Conservation (phyloP, 2,113 vertebrate genomes). For the Etheostoma spectabile region DNA sequence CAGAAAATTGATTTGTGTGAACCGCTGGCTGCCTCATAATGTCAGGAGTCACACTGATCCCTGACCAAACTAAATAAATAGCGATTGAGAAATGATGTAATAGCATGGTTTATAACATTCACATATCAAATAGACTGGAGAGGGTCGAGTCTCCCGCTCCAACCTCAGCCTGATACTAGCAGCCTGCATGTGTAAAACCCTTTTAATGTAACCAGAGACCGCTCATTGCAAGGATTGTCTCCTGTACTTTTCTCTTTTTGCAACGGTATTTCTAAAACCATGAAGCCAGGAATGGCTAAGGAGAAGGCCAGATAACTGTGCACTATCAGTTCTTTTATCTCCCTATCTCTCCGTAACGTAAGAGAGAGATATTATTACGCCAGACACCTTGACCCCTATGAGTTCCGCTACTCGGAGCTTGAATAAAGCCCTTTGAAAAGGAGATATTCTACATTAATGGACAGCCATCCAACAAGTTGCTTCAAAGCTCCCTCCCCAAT, state of each 20-base stretch:
- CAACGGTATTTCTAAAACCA: conserved; percentile 27
- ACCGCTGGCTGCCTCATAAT: conserved; percentile 33
- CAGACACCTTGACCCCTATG: conserved; percentile 79
- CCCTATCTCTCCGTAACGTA: conserved; percentile 56
- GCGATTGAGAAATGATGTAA: conserved; percentile 57
- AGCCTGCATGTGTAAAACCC: conserved; percentile 1
- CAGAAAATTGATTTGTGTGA: conserved; percentile 65
- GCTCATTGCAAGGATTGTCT: conserved; percentile 26
- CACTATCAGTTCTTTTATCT: conserved; percentile 51
- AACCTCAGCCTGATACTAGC: conserved; percentile 28
- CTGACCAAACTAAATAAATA: conserved; percentile 67
- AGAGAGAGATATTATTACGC: conserved; percentile 71
- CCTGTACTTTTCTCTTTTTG: conserved; percentile 22
- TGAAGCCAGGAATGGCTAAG: conserved; percentile 35
- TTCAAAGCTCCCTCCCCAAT: conserved; percentile 84
- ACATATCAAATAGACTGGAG: conserved; percentile 46
- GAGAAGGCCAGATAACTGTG: conserved; percentile 58
- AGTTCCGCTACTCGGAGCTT: conserved; percentile 71
- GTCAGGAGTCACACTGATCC: conserved; percentile 58
- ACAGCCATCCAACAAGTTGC: conserved; percentile 85
- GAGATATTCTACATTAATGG: conserved; percentile 87
- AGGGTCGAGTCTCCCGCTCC: not conserved
- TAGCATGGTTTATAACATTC: conserved; percentile 47
- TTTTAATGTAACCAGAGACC: conserved; percentile 44
- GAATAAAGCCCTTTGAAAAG: conserved; percentile 85